phyloP scores from a whole-genome alignment of 2,113 vertebrate genomes.

The Gnathonemus longibarbis region DNA sequence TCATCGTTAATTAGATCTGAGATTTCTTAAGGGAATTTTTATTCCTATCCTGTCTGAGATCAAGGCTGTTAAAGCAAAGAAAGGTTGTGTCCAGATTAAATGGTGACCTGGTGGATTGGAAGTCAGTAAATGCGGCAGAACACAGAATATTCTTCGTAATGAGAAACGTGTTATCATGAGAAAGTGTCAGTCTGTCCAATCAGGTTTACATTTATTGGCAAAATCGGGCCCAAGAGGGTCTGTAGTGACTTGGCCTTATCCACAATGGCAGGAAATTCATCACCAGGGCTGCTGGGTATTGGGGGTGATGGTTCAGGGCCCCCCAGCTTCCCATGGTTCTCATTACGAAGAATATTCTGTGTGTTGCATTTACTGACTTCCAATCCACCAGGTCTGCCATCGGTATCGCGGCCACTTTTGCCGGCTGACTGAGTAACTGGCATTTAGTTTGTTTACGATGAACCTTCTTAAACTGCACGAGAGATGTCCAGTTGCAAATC shows the following conservation, averaged over 20 bases:
- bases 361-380: no score
- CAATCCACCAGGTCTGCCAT: background rate
- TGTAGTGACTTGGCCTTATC: background rate
- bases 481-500: background rate
- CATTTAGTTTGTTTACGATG: background rate
- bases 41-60: background rate
- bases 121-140: background rate
- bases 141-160: background rate
- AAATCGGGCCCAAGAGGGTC: background rate
- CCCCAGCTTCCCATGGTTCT: background rate
- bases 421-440: background rate
- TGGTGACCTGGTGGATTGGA: background rate
- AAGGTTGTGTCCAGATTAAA: background rate
- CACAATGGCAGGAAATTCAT: background rate
- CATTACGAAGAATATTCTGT: no score
- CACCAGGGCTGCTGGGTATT: background rate
- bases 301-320: background rate
- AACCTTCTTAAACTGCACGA: background rate
- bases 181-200: background rate
- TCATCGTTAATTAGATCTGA: background rate
- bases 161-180: background rate
- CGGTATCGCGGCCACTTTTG: background rate
- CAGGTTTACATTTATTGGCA: background rate
- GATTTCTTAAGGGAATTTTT: background rate
- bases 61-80: background rate